phyloP scores from a whole-genome alignment of 2,888 invertebrate species.

The Platycheirus rosarum region DNA sequence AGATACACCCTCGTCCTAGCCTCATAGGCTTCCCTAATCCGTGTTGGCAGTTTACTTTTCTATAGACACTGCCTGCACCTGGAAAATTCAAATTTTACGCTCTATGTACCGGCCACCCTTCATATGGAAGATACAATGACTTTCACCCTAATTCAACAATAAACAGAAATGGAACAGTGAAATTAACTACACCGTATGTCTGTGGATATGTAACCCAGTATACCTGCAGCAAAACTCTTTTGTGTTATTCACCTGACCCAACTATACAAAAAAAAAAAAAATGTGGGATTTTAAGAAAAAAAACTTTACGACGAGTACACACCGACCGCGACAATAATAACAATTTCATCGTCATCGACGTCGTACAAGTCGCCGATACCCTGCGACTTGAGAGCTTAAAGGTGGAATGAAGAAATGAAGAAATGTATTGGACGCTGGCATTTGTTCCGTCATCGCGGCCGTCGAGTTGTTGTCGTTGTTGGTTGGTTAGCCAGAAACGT shows the following conservation, averaged over 20 bases:
- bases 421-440: constrained; percentile 42
- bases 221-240: constrained; percentile 10
- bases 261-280: constrained; percentile 39
- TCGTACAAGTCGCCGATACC: constrained; percentile 24
- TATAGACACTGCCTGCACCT: neutral
- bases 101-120: neutral
- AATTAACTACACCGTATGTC: constrained; percentile 11
- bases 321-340: constrained; percentile 50
- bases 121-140: no score
- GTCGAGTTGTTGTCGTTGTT: neutral
- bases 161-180: constrained; percentile 39
- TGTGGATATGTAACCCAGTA: neutral
- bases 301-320: constrained; percentile 24
- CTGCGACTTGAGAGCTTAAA: constrained; percentile 41
- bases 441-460: constrained; percentile 6
- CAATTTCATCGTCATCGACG: constrained; percentile 46
- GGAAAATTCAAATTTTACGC: constrained; percentile 14
- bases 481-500: constrained; percentile 10
- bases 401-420: constrained; percentile 63
- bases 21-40: neutral
- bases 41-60: neutral
- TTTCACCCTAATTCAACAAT: constrained; percentile 66
- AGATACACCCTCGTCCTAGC: neutral
- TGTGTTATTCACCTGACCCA: constrained; percentile 63
- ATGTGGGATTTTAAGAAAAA: constrained; percentile 43